A percentile compares a stretch with the other conserved stretches of the same genome.
These are phyloP conservation scores for Steromphala cineraria DNA, from an alignment of 2,888 invertebrate species.

Conservation along the genomic window DNA sequence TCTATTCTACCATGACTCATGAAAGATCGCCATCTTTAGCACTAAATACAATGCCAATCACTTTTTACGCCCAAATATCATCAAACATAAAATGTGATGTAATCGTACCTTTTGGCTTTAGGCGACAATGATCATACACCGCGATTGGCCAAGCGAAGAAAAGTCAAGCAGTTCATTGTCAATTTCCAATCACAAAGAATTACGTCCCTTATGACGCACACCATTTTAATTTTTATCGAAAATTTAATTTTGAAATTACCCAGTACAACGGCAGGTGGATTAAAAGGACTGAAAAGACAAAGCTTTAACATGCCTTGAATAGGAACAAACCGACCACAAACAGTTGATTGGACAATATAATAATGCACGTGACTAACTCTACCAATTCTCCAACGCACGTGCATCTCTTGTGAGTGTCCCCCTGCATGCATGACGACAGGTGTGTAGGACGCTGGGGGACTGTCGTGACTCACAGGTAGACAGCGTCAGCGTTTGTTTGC, in stretches of 20 bases:
- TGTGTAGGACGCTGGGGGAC: neutral
- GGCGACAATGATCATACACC: neutral
- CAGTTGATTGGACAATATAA: neutral
- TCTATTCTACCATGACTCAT: neutral
- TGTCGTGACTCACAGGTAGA: too few relatives aligned
- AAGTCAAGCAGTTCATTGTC: neutral
- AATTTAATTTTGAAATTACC: slow-evolving; percentile 6
- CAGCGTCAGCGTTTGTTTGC: too few relatives aligned
- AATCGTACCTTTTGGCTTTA: neutral
- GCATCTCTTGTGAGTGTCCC: neutral
- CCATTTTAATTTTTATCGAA: slow-evolving; percentile 1
- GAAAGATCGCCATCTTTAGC: neutral
- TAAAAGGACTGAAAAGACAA: neutral
- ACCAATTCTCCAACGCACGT: neutral
- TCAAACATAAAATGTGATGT: slow-evolving; percentile 1
- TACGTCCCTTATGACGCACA: neutral
- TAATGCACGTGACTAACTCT: neutral
- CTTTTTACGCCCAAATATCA: neutral
- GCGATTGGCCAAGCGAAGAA: neutral
- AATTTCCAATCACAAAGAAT: neutral
- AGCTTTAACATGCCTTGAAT: neutral
- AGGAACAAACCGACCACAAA: neutral
- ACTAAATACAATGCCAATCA: slow-evolving; percentile 1
- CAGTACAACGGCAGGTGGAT: neutral
- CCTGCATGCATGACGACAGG: neutral